Conservation (phyloP, 1,140 invertebrate genomes). For the Sycophila sp. region DNA sequence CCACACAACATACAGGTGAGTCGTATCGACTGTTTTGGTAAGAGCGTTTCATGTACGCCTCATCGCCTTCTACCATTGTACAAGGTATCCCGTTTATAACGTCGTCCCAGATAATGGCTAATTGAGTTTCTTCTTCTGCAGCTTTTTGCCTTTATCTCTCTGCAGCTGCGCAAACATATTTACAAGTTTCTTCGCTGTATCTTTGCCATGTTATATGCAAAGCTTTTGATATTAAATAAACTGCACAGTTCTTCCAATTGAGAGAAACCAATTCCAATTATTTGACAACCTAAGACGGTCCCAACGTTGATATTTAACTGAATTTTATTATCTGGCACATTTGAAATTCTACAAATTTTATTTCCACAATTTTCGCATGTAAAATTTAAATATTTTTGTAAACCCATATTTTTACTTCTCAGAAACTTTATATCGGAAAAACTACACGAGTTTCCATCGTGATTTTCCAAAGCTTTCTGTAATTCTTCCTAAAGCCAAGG, state of each 20-base stretch:
- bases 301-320: neutral
- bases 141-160: neutral
- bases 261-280: neutral
- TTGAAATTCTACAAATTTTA: neutral
- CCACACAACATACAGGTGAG: neutral
- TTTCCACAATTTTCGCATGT: neutral
- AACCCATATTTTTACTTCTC: neutral
- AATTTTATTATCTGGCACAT: neutral
- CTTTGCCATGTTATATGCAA: no score
- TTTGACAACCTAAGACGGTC: neutral
- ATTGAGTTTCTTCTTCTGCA: neutral
- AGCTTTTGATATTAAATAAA: no score
- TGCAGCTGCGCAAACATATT: neutral
- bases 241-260: neutral
- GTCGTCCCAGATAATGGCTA: neutral
- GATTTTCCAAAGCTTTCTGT: neutral
- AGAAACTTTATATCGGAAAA: neutral
- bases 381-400: neutral
- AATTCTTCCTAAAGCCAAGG: neutral
- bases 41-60: neutral
- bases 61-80: neutral
- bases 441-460: neutral
- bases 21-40: neutral
- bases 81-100: neutral
- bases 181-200: no score